Conservation (phyloP, 2,113 vertebrate species). For the Tor tambroides region DNA sequence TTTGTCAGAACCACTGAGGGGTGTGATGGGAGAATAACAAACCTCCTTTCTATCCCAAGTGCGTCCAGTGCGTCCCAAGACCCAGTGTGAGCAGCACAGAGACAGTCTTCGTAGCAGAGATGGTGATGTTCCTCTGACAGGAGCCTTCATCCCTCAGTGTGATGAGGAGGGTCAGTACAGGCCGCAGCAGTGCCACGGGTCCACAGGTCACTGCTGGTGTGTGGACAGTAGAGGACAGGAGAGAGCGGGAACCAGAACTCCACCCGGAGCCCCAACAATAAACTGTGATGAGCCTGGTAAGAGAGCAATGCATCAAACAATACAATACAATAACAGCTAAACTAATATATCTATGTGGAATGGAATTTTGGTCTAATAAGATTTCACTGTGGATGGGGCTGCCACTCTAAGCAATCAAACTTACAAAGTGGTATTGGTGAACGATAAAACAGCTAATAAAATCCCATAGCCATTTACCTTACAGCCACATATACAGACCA, state of each 20-base stretch:
- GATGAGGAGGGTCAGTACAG: too few relatives aligned
- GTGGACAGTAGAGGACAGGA: constrained; percentile 72
- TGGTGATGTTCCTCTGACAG: too few relatives aligned
- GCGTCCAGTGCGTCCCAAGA: constrained; percentile 61
- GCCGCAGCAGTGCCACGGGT: constrained; percentile 57
- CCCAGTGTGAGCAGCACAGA: constrained; percentile 73
- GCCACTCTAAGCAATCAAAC: not conserved
- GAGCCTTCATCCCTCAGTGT: too few relatives aligned
- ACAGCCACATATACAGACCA: not conserved
- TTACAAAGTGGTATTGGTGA: not conserved
- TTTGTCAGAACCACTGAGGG: constrained; percentile 27
- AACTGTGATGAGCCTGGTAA: constrained; percentile 74
- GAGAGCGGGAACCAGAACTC: constrained; percentile 69
- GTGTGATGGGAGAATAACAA: constrained; percentile 61
- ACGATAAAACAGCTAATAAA: not conserved
- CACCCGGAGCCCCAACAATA: constrained; percentile 56
- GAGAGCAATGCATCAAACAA: constrained; percentile 31
- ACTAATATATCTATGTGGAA: not conserved
- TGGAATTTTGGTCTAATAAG: not conserved
- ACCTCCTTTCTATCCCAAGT: constrained; percentile 39
- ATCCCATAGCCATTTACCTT: not conserved
- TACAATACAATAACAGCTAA: not conserved
- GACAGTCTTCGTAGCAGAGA: constrained; percentile 43
- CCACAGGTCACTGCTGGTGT: constrained; percentile 79
- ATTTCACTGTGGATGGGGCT: not conserved